A percentile compares a stretch with the other conserved stretches of the same genome.
These are phyloP conservation scores for Pantherophis vulpinus DNA, from an alignment of 2,797 vertebrate species.

Conservation along the genomic window DNA sequence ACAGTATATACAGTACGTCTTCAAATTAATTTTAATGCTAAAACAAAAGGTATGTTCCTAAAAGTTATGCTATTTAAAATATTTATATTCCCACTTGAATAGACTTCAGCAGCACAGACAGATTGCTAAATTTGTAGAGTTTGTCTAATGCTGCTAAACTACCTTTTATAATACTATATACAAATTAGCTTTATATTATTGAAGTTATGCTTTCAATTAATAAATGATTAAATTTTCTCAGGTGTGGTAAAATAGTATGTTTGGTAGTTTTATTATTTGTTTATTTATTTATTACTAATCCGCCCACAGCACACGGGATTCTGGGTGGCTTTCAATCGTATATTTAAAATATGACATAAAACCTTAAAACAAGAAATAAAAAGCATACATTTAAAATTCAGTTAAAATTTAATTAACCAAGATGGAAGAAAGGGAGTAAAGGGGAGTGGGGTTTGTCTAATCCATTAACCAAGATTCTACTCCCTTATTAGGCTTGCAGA, in stretches of 20 bases:
- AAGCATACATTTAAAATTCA: neutral
- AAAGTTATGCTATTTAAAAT: neutral
- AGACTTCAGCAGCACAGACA: neutral
- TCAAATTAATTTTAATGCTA: neutral
- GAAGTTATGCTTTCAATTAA: neutral
- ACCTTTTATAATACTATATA: neutral
- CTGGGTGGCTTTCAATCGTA: neutral
- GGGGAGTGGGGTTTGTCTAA: neutral
- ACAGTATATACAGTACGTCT: neutral
- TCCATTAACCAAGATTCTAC: neutral
- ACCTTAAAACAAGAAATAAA: neutral
- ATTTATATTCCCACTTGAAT: neutral
- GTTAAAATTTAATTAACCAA: neutral
- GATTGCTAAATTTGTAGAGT: neutral
- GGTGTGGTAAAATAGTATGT: neutral
- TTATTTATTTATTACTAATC: neutral
- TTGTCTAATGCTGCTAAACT: neutral
- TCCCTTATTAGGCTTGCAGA: neutral
- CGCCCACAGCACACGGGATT: neutral
- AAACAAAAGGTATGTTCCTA: neutral
- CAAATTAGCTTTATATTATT: neutral
- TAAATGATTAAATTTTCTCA: neutral
- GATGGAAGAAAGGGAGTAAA: neutral
- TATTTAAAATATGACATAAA: neutral
- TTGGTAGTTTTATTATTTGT: neutral